These are phyloP conservation scores for Saturnia japonica DNA, from an alignment of 2,888 invertebrate genomes.

Conservation along the genomic window DNA sequence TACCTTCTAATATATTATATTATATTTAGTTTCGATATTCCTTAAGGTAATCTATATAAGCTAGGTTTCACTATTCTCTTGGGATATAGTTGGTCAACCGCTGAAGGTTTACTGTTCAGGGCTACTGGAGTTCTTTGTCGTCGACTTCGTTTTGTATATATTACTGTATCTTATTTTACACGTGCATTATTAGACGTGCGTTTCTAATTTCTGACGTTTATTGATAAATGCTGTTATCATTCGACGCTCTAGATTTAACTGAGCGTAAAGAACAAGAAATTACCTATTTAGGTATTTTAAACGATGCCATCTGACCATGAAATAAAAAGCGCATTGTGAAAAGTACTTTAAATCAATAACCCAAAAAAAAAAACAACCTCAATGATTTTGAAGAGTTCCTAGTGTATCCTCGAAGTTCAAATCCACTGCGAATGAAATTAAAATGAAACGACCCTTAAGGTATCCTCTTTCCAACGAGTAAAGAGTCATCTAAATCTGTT, in stretches of 20 bases:
- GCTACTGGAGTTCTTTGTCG: not conserved
- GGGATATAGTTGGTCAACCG: not conserved
- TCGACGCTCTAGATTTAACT: not conserved
- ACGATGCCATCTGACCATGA: no score
- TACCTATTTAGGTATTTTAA: no score
- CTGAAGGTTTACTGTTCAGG: not conserved
- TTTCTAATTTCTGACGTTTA: not conserved
- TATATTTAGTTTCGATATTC: not conserved
- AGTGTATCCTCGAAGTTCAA: no score
- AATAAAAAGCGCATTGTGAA: no score
- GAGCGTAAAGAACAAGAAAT: not conserved
- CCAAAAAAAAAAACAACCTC: no score
- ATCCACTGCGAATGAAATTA: no score
- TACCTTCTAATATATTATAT: not conserved
- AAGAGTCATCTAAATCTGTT: no score
- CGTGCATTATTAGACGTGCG: not conserved
- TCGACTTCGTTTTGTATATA: not conserved
- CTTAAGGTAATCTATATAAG: not conserved
- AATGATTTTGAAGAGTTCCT: no score
- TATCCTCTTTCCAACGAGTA: no score
- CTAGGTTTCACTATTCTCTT: not conserved
- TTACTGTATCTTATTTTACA: not conserved
- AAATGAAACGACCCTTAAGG: no score
- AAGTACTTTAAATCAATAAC: no score
- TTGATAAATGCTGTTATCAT: not conserved